Percentiles rank a stretch among this genome's conserved stretches.
Conservation (phyloP, 2,113 vertebrate genomes). For the Zapornia atra region DNA sequence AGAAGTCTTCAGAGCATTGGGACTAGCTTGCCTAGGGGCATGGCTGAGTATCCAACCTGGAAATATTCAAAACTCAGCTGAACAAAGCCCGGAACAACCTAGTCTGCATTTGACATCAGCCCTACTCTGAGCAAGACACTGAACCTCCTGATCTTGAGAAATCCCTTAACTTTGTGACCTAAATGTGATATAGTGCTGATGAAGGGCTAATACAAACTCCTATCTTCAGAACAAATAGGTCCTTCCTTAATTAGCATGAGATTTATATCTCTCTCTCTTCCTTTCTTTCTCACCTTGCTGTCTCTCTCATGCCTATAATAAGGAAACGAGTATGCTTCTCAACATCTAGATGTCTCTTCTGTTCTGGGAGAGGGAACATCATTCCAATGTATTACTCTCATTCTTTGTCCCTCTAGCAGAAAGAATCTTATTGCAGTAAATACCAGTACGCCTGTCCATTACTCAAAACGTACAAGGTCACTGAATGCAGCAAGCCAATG, state of each 20-base stretch:
- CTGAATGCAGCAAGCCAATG: neutral
- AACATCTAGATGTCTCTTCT: neutral
- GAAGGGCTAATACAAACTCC: too few species aligned
- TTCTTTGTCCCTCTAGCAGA: neutral
- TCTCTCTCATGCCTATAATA: neutral
- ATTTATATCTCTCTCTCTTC: neutral
- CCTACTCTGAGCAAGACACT: neutral
- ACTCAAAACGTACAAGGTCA: neutral
- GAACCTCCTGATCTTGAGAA: neutral
- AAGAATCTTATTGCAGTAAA: neutral
- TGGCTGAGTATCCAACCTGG: neutral
- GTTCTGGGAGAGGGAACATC: neutral
- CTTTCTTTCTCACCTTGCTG: neutral
- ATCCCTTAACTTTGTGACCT: neutral
- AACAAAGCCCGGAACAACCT: neutral
- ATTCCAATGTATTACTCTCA: neutral
- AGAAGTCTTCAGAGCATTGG: too few species aligned
- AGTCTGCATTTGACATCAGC: neutral
- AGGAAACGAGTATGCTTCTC: neutral
- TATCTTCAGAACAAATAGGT: neutral
- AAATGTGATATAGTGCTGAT: too few species aligned
- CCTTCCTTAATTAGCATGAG: neutral
- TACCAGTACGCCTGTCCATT: neutral
- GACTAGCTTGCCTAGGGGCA: neutral
- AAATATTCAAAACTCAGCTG: neutral